Evolutionary conservation across 2,888 invertebrate species (phyloP), one percentile per base, ranked within the genome.

Genomic region (Andrena fulva): DNA sequence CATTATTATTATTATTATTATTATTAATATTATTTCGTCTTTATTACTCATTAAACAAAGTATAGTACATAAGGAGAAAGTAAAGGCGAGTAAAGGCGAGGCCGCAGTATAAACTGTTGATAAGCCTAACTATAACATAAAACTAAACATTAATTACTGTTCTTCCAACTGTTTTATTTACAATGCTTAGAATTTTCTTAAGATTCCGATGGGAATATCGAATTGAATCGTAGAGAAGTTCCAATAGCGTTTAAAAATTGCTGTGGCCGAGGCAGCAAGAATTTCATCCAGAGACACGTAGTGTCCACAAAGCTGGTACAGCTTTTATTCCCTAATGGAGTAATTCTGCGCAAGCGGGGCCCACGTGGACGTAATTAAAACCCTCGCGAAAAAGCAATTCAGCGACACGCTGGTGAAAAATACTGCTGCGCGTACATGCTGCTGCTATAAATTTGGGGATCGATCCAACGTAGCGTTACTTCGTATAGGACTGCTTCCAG

Each of bases 311-410:
- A 83, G 74, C 67, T 33, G 50, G 56, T n/a, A 12, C 33, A 62
- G 33, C 62, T 75, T 79, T 82, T 71, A 67, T 50, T 54, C 35
- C 16, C 48, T 83, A 79, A 84, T 69, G 48, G 50, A 83, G 68
- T 75, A 82, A 82, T 77, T 81, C 60, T 31, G 33, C 59, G n/a
- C 27, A 24, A 31, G n/a, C 29, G 8, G 10, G 1, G 12, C 31
- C 5, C 27, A 50, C 27, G 66, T 24, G 27, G 16, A 50, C 29
- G 48, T 78, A 83, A 84, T 84, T 82, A 84, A 68, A 75, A 71
- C 16, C 16, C 35, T n/a, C 2, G 52, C 24, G 68, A 48, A 73
- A 60, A 31, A 29, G 20, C 29, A 27, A 76, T 72, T 52, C 64
- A 31, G 24, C 48, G 10, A 31, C 16, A 42, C 42, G 42, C 42